Base-by-base conservation (phyloP, 2,113 vertebrate genomes). In the Eclectus roratus region DNA sequence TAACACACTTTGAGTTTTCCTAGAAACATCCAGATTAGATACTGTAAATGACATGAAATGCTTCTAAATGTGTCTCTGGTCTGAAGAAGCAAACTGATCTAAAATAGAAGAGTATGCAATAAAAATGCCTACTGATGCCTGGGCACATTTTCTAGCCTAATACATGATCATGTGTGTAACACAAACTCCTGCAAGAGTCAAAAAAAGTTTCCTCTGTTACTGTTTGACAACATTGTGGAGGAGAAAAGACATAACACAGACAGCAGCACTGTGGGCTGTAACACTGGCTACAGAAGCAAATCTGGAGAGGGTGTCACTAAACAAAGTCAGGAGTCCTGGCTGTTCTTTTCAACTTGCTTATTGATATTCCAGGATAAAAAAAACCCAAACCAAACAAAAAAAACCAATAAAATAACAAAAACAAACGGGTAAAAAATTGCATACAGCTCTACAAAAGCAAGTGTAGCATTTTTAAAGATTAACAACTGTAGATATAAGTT, bases 91-190 rank as follows among this genome's bases (percentile, higher is more conserved):
- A 17, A 47, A 50, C 17, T 27, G 23, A 53, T 16, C 28, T 33
- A n/a, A 63, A 78, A 5, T 4, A 58, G 28, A 37, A 72, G 23
- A 78, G 46, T 37, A 64, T 0, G 1, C 23, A n/a, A 9, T 35
- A 12, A 81, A 77, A 81, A 77, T 9, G 9, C n/a, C 37, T 60
- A 1, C 56, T 56, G 58, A 41, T 71, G 61, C 50, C 46, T 0
- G 1, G 41, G 35, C 5, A 19, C 9, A 35, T n/a, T 27, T 80
- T 88, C 60, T 31, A 65, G 71, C n/a, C 55, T 88, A 14, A 53
- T 11, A 49, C 19, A 61, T 0, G 1, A 33, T 9, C 8, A 9
- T 0, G 1, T 23, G 49, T 17, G 41, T 39, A 69, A 78, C 21
- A n/a, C 27, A 23, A 78, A 68, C 39, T 52, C 35, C 44, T 86